Evolutionary conservation across 2,888 invertebrate species (phyloP).

Genomic region (Malachius bipustulatus): DNA sequence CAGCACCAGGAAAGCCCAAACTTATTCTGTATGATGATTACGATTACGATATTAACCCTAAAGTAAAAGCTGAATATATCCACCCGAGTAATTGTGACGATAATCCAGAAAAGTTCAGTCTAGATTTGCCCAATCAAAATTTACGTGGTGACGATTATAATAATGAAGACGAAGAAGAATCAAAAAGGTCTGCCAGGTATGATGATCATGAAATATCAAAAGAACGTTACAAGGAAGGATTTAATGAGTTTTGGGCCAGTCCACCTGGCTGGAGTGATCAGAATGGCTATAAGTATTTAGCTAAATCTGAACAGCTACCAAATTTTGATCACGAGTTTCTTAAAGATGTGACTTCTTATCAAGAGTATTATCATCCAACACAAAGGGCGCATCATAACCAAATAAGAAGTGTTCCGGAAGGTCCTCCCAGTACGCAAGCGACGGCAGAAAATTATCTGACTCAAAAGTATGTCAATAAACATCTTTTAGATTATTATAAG

Average conservation of each 20-base stretch:
- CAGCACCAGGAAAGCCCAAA: constrained; percentile 12
- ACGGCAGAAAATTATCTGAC: background rate
- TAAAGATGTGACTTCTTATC: background rate
- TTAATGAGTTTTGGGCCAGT: constrained; percentile 23
- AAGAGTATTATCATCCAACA: background rate
- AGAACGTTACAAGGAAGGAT: constrained; percentile 22
- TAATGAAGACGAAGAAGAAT: constrained; percentile 16
- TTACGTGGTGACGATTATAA: constrained; percentile 22
- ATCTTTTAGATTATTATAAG: constrained; percentile 14
- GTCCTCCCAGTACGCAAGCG: background rate
- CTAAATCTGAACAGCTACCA: constrained; percentile 16
- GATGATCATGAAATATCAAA: constrained; percentile 17
- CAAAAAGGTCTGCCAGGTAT: constrained; percentile 16
- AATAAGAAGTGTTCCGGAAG: background rate
- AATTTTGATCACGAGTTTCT: background rate
- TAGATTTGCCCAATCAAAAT: constrained; percentile 20
- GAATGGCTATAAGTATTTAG: constrained; percentile 27
- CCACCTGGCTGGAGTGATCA: constrained; percentile 21
- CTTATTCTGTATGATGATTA: background rate
- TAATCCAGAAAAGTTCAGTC: constrained; percentile 19
- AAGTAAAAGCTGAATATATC: constrained; percentile 8
- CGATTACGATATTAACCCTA: constrained; percentile 7
- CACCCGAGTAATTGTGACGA: constrained; percentile 11
- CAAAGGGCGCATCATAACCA: constrained; percentile 6
- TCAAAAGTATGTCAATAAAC: background rate